phyloP scores from a whole-genome alignment of 2,113 vertebrate species.

The Sitta europaea region DNA sequence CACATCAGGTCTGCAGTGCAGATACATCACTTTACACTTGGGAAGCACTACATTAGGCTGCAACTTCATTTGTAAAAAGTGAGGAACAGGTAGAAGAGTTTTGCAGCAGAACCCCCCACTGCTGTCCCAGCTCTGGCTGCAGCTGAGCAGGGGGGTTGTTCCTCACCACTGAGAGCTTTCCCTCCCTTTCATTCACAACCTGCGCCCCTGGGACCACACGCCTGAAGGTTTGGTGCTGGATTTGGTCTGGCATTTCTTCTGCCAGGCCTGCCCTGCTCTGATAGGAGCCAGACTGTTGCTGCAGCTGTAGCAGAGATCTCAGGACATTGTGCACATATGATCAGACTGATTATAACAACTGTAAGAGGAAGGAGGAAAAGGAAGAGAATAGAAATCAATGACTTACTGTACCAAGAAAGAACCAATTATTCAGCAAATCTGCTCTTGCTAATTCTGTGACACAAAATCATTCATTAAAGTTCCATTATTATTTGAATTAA shows the following conservation, averaged over 20 bases:
- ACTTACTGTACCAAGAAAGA: conserved; percentile 49
- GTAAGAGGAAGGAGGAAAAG: not conserved
- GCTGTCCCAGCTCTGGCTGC: not conserved
- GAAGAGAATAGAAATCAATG: conserved; percentile 37
- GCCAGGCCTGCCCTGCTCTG: not conserved
- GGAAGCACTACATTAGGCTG: not conserved
- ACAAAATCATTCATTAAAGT: conserved; percentile 24
- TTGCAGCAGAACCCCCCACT: not conserved
- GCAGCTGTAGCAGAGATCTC: not conserved
- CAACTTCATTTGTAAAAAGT: not conserved
- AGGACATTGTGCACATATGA: not conserved
- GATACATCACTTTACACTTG: not conserved
- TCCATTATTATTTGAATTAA: conserved; percentile 50
- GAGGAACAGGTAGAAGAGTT: not conserved
- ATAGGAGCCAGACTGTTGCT: not conserved
- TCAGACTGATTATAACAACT: not conserved
- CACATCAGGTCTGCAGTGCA: not conserved
- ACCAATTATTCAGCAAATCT: conserved; percentile 52
- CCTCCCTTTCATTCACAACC: not conserved
- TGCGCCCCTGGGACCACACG: fast-evolving
- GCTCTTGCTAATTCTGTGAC: conserved; percentile 32
- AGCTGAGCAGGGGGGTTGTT: fast-evolving
- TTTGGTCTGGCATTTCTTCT: not conserved
- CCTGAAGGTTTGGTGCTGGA: not conserved
- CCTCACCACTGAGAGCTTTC: not conserved